phyloP scores from a whole-genome alignment of 2,797 vertebrate species.

The Spinibarbus caldwelli region DNA sequence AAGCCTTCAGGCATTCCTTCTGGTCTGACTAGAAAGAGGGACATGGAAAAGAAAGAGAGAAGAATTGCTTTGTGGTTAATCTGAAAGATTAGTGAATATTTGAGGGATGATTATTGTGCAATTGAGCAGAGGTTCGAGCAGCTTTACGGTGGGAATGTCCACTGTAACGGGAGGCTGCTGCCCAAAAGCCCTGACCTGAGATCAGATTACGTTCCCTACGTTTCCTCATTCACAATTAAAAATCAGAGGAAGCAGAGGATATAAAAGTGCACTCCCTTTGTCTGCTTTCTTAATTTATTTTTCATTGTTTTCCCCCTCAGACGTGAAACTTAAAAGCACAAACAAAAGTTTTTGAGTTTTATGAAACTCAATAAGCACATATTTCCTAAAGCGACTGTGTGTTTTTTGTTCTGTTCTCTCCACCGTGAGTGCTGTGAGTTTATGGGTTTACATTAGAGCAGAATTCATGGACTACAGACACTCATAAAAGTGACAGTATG shows the following conservation, averaged over 20 bases:
- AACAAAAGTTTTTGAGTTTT: slow-evolving; percentile 33
- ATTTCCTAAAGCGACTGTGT: slow-evolving; percentile 27
- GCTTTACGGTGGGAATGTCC: slow-evolving; percentile 45
- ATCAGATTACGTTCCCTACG: slow-evolving; percentile 40
- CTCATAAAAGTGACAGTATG: slow-evolving; percentile 59
- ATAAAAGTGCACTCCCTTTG: slow-evolving; percentile 14
- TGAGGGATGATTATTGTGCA: slow-evolving; percentile 51
- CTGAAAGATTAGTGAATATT: slow-evolving; percentile 52
- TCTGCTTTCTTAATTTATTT: neutral
- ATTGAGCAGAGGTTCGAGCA: slow-evolving; percentile 44
- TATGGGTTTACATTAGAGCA: slow-evolving; percentile 57
- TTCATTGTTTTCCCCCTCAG: neutral
- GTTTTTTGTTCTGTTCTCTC: slow-evolving; percentile 7
- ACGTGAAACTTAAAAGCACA: slow-evolving; percentile 27
- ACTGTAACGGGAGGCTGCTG: slow-evolving; percentile 38
- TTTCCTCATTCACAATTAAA: slow-evolving; percentile 42
- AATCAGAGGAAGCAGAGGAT: slow-evolving; percentile 27
- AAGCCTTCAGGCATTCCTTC: slow-evolving; percentile 43
- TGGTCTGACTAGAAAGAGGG: slow-evolving; percentile 46
- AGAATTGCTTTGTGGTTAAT: slow-evolving; percentile 46
- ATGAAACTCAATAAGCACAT: slow-evolving; percentile 21
- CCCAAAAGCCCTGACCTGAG: slow-evolving; percentile 47
- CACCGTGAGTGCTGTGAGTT: slow-evolving; percentile 40
- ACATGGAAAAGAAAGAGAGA: slow-evolving; percentile 35
- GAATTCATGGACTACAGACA: slow-evolving; percentile 57